A percentile compares a stretch with the other conserved stretches of the same genome.
Conservation (phyloP, 2,888 invertebrate genomes). For the Drosophila mettleri region DNA sequence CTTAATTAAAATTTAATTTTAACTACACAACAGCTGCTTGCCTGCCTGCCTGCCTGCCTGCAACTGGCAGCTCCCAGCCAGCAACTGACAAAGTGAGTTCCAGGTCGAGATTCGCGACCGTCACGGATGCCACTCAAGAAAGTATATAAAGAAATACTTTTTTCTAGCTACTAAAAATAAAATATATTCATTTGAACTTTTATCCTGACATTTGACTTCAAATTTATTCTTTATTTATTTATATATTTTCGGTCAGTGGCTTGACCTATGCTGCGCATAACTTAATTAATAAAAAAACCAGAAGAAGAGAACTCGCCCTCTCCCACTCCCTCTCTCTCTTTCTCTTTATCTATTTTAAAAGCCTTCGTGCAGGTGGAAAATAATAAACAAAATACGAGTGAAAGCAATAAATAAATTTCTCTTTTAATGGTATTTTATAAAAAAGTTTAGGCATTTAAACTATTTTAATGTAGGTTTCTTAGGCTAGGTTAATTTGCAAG, state of each 20-base stretch:
- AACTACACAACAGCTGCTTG: slow-evolving; percentile 32
- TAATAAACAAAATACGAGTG: neutral
- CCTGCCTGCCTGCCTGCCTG: no score
- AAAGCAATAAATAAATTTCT: neutral
- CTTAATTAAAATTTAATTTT: slow-evolving; percentile 70
- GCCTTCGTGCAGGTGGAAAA: neutral
- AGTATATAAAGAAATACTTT: neutral
- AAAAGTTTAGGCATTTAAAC: slow-evolving; percentile 6
- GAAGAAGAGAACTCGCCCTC: neutral
- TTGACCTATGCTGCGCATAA: neutral
- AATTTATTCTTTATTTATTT: no score
- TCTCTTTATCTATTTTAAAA: neutral
- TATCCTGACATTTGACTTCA: neutral
- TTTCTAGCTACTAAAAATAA: neutral
- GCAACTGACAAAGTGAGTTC: slow-evolving; percentile 29
- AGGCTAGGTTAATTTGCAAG: slow-evolving; percentile 15
- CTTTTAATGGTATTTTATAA: neutral
- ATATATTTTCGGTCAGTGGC: no score
- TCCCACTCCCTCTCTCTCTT: no score
- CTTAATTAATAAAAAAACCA: neutral
- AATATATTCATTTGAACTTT: neutral
- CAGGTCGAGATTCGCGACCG: slow-evolving; percentile 1
- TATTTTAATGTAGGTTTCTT: slow-evolving; percentile 6
- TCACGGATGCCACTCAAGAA: neutral
- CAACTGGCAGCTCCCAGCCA: slow-evolving; percentile 7